These are phyloP conservation scores for Enteromius radiatus DNA, from an alignment of 2,797 vertebrate genomes.

Conservation along the genomic window DNA sequence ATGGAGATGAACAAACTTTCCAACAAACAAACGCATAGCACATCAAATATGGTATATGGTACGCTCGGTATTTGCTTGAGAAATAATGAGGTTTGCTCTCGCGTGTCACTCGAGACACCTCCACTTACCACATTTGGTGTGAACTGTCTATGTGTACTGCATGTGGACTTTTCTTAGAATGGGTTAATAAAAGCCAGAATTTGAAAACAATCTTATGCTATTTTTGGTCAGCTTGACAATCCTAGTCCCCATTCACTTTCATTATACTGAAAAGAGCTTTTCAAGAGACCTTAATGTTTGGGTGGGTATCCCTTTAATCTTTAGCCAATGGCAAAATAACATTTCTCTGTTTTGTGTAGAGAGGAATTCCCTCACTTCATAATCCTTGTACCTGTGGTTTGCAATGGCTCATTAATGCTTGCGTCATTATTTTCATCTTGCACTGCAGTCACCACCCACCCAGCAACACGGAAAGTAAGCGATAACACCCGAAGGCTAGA, in stretches of 20 bases:
- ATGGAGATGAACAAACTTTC: background rate
- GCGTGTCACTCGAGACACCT: background rate
- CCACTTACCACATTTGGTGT: background rate
- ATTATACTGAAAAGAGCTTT: background rate
- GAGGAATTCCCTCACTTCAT: constrained; percentile 75
- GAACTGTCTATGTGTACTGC: background rate
- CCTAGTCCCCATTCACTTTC: background rate
- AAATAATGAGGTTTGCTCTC: background rate
- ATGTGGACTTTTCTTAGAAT: background rate
- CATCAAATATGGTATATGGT: background rate
- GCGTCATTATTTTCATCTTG: constrained; percentile 67
- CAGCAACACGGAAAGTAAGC: constrained; percentile 29
- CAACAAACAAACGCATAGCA: background rate
- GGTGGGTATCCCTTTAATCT: constrained; percentile 21
- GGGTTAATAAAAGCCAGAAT: background rate
- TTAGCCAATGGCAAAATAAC: constrained; percentile 32
- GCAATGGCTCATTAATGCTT: constrained; percentile 66
- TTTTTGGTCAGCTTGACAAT: background rate
- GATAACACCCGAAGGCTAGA: constrained; percentile 60
- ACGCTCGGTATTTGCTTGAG: background rate
- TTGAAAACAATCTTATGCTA: background rate
- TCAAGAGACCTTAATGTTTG: constrained; percentile 8
- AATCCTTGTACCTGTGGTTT: constrained; percentile 70
- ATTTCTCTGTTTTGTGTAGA: constrained; percentile 64
- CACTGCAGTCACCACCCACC: constrained; percentile 61